Evolutionary conservation across 1,140 invertebrate genomes (phyloP).

Genomic region (Bombus waltoni): DNA sequence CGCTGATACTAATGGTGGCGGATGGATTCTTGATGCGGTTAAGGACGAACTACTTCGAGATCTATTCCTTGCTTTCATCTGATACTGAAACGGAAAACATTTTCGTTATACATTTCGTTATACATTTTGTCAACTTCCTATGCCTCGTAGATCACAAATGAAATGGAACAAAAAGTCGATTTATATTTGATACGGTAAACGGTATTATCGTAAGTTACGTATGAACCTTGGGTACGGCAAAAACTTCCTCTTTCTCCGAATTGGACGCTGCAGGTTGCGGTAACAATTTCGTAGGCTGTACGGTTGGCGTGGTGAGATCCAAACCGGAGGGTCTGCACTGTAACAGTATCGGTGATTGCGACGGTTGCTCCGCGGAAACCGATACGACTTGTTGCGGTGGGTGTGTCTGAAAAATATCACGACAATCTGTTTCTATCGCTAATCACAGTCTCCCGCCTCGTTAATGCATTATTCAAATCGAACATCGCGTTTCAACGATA

Average conservation of each 20-base stretch:
- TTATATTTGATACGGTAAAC: not conserved
- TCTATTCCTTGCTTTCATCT: slow-evolving; percentile 81
- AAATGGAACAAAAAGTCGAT: not conserved
- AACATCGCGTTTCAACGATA: not conserved
- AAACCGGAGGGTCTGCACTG: slow-evolving; percentile 75
- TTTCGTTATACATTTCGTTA: not conserved
- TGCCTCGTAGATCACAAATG: not conserved
- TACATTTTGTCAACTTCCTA: not conserved
- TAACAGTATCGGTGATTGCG: slow-evolving; percentile 73
- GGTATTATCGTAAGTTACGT: not conserved
- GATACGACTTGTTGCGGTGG: slow-evolving; percentile 71
- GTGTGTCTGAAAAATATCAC: slow-evolving; percentile 61
- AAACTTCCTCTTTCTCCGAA: slow-evolving; percentile 81
- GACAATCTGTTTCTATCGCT: slow-evolving; percentile 7
- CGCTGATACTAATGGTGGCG: slow-evolving; percentile 83
- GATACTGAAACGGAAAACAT: slow-evolving; percentile 71
- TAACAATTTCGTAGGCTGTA: slow-evolving; percentile 77
- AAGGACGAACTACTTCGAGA: slow-evolving; percentile 82
- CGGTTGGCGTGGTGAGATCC: slow-evolving; percentile 75
- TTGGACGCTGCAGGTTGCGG: slow-evolving; percentile 68
- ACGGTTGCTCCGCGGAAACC: slow-evolving; percentile 69
- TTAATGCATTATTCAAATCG: slow-evolving; percentile 30
- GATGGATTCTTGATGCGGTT: slow-evolving; percentile 75
- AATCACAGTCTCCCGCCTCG: not conserved
- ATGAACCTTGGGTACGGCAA: slow-evolving; percentile 83